Conservation (phyloP, 2,888 invertebrate species). For the Cephus pulcher region DNA sequence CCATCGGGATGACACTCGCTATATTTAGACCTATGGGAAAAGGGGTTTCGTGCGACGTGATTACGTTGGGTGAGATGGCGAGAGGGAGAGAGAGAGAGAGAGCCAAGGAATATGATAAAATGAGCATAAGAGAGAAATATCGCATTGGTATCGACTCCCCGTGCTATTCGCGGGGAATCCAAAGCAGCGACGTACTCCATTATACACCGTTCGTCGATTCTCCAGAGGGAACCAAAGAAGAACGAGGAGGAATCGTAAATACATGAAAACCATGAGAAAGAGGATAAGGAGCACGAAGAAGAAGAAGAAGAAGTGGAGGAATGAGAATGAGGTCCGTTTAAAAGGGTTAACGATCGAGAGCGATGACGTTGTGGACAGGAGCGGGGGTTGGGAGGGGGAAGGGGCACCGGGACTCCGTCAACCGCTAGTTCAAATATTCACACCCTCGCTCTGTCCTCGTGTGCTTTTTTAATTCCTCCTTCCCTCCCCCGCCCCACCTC, state of each 20-base stretch:
- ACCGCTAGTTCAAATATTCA: conserved; percentile 21
- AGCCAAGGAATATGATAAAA: not conserved
- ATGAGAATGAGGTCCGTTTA: no score
- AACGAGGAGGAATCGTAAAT: no score
- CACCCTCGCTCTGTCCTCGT: conserved; percentile 6
- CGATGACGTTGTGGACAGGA: not conserved
- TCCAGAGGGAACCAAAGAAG: no score
- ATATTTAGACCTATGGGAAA: conserved; percentile 65
- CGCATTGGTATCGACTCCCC: no score
- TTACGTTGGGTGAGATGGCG: conserved; percentile 26
- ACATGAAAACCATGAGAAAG: no score
- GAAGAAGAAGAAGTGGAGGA: not conserved
- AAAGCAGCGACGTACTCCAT: no score
- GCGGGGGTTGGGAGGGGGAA: not conserved
- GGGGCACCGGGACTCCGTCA: conserved; percentile 10
- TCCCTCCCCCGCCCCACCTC: not conserved
- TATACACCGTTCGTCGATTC: no score
- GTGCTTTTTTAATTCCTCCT: conserved; percentile 18
- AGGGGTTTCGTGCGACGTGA: conserved; percentile 44
- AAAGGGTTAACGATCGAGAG: conserved; percentile 2
- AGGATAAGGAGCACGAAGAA: not conserved
- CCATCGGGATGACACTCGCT: conserved; percentile 56
- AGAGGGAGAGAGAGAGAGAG: not conserved
- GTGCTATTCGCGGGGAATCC: no score
- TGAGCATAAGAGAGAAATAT: not conserved